Conservation (phyloP, 2,888 invertebrate genomes). For the Drosophila meridiana region DNA sequence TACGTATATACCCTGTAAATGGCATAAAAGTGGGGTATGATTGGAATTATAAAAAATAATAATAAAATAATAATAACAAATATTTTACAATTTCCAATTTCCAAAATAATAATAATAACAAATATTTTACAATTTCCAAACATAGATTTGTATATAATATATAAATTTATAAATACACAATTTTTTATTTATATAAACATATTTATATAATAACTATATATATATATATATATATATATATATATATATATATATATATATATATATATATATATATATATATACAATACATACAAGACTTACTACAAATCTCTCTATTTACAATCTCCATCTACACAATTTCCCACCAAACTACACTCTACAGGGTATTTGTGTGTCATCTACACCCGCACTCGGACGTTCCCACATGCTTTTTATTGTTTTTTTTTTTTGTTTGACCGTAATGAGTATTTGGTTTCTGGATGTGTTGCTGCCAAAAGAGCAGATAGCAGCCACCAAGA, state of each 20-base stretch:
- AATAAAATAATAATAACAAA: too few species aligned
- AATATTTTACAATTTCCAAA: too few species aligned
- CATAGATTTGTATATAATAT: not conserved
- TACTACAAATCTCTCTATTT: not conserved
- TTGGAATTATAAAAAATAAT: too few species aligned
- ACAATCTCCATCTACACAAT: too few species aligned
- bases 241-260: not conserved
- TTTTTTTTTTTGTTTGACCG: constrained; percentile 20
- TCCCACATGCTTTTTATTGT: constrained; percentile 1
- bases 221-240: too few species aligned
- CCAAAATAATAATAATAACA: too few species aligned
- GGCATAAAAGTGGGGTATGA: not conserved
- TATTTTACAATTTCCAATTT: too few species aligned
- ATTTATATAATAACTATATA: not conserved
- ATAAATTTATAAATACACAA: not conserved
- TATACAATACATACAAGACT: not conserved
- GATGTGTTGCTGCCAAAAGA: constrained; percentile 34
- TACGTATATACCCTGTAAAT: constrained; percentile 30
- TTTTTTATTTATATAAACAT: not conserved
- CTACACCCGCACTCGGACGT: not conserved
- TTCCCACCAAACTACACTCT: not conserved
- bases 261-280: not conserved
- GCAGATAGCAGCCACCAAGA: constrained; percentile 26
- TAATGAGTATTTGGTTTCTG: constrained; percentile 63
- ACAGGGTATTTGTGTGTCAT: constrained; percentile 12